Base-by-base conservation (phyloP, 2,797 vertebrate species). In the Bradypodion pumilum region DNA sequence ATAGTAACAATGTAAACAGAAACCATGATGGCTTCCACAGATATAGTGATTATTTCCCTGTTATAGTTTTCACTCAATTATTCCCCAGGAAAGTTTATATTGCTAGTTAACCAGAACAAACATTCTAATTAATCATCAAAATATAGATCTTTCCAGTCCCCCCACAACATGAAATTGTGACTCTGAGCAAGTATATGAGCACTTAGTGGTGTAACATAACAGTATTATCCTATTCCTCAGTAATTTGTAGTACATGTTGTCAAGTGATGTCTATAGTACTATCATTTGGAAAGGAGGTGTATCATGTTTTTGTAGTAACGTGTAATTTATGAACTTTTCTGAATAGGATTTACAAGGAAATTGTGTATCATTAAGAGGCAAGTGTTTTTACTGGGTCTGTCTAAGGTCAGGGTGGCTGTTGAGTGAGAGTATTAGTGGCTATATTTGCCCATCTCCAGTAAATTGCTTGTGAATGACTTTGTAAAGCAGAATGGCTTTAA, bases 271-370 rank as follows among this genome's bases (percentile, higher is more conserved):
- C 59, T 0, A 0, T n/a, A 82, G 80, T 44, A 21, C 25, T 87
- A 37, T 90, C 21, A 0, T 91, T 89, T 85, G 35, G 85, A 91
- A 85, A 10, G 7, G 32, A 83, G 69, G 13, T 72, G 89, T 90
- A 68, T 86, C 27, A 10, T 70, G 42, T 66, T 42, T 75, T 89
- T 29, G 80, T 65, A 89, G 44, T 37, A 92, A 85, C 70, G 82
- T 88, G 21, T 89, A 84, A 93, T 94, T 92, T 91, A 91, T 83
- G 59, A 87, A 88, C 89, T 92, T 81, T 42, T 92, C 74, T 86
- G 76, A 90, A 89, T 9, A 40, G n/a, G 40, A 78, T 82, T 93
- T 91, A 87, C 49, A 76, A 81, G 78, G 46, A 91, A 90, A 89
- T 80, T 83, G n/a, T 81, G 63, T 80, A 35, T 88, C 73, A 88